phyloP scores from a whole-genome alignment of 1,140 invertebrate species.

The Ceratosolen fusciceps region DNA sequence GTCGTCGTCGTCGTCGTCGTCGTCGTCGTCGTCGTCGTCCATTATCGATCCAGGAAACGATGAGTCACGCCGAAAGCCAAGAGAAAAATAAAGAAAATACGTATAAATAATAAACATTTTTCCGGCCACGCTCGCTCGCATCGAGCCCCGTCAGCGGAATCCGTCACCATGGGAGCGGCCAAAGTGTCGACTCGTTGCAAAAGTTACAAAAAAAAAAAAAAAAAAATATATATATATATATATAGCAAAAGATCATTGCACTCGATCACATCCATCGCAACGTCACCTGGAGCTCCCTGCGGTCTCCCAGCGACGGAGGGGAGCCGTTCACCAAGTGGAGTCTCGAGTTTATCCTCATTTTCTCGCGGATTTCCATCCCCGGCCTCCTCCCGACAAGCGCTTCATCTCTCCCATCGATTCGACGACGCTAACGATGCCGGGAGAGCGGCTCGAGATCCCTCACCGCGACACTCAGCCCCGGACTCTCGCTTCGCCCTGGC shows the following conservation, averaged over 20 bases:
- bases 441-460: no score
- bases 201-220: no score
- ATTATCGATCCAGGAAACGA: conserved; percentile 1
- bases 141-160: conserved; percentile 7
- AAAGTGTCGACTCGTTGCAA: conserved; percentile 34
- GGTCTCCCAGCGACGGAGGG: no score
- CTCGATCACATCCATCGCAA: no score
- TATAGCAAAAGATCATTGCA: no score
- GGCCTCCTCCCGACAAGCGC: neutral
- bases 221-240: no score
- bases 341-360: neutral
- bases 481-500: no score
- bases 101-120: conserved; percentile 4
- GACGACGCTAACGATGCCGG: no score
- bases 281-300: neutral
- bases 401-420: neutral
- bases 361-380: neutral
- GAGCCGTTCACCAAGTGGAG: neutral
- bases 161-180: neutral
- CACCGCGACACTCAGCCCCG: no score
- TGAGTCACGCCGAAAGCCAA: neutral
- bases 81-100: neutral
- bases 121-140: neutral
- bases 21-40: no score
- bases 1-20: no score